Percentiles rank a stretch among this genome's conserved stretches.
Conservation (phyloP, 2,113 vertebrate genomes). For the Morone saxatilis region DNA sequence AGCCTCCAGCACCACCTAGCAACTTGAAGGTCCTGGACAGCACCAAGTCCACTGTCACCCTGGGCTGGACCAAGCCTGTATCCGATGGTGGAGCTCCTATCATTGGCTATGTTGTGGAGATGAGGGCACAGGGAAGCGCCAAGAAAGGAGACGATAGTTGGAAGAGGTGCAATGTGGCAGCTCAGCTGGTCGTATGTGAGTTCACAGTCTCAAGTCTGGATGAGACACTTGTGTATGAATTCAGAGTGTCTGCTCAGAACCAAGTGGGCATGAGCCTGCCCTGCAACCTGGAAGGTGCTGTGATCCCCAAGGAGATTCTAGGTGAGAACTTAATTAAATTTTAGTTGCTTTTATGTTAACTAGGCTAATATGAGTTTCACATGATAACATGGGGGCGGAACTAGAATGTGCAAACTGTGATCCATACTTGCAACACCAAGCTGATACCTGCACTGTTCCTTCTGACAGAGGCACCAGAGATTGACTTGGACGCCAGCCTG, state of each 20-base stretch:
- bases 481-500: slow-evolving; percentile 94
- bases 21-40: slow-evolving; percentile 95
- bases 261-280: slow-evolving; percentile 96
- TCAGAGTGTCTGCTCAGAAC: slow-evolving; percentile 97
- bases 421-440: neutral
- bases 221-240: slow-evolving; percentile 93
- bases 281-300: slow-evolving; percentile 90
- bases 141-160: slow-evolving; percentile 93
- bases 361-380: neutral
- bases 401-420: neutral
- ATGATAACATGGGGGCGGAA: neutral
- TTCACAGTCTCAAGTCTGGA: slow-evolving; percentile 93
- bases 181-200: slow-evolving; percentile 92
- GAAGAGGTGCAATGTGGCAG: slow-evolving; percentile 96
- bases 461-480: slow-evolving; percentile 92
- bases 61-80: slow-evolving; percentile 94
- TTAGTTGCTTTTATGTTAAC: neutral
- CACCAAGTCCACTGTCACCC: slow-evolving; percentile 90
- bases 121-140: slow-evolving; percentile 86
- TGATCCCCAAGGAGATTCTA: slow-evolving; percentile 95
- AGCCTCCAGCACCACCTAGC: slow-evolving; percentile 94
- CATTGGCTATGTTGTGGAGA: slow-evolving; percentile 97
- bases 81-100: slow-evolving; percentile 95
- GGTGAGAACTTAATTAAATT: slow-evolving; percentile 81
- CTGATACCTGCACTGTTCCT: slow-evolving; percentile 45